Conservation (phyloP, 2,888 invertebrate genomes). For the Halictus quadricinctus region DNA sequence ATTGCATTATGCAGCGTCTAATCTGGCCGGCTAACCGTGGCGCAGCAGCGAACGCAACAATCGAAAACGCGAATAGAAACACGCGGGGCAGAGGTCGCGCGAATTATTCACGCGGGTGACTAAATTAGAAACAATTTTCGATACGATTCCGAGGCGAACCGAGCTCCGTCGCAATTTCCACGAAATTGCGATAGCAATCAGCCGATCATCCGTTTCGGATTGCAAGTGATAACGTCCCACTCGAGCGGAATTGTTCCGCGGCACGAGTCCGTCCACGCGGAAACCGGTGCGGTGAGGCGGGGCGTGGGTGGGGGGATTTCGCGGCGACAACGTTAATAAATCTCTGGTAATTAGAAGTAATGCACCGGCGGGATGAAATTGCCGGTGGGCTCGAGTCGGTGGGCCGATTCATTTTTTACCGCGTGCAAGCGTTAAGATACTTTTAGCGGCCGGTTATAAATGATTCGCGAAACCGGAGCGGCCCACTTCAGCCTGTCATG, state of each 20-base stretch:
- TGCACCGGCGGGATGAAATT: conserved; percentile 66
- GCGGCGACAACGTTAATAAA: conserved; percentile 69
- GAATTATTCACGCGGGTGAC: not conserved
- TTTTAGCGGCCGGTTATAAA: conserved; percentile 69
- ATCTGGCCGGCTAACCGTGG: conserved; percentile 5
- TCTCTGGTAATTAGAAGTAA: conserved; percentile 74
- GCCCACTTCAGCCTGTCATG: conserved; percentile 48
- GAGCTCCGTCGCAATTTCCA: not conserved
- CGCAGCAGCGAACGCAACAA: not conserved
- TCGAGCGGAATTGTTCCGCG: conserved; percentile 5
- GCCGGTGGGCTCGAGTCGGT: conserved; percentile 63
- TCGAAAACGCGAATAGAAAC: not conserved
- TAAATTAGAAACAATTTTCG: not conserved
- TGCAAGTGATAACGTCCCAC: not conserved
- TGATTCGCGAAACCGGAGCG: conserved; percentile 68
- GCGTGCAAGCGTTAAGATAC: conserved; percentile 68
- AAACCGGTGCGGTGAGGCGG: not conserved
- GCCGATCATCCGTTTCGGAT: not conserved
- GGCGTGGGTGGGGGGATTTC: conserved; percentile 42
- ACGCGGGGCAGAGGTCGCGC: not conserved
- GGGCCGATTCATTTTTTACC: conserved; percentile 72
- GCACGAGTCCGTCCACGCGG: not conserved
- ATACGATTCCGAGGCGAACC: not conserved
- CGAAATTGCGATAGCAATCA: not conserved
- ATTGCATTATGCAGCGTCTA: conserved; percentile 23